Evolutionary conservation across 2,888 invertebrate species (phyloP).

Genomic region (Machimus atricapillus): DNA sequence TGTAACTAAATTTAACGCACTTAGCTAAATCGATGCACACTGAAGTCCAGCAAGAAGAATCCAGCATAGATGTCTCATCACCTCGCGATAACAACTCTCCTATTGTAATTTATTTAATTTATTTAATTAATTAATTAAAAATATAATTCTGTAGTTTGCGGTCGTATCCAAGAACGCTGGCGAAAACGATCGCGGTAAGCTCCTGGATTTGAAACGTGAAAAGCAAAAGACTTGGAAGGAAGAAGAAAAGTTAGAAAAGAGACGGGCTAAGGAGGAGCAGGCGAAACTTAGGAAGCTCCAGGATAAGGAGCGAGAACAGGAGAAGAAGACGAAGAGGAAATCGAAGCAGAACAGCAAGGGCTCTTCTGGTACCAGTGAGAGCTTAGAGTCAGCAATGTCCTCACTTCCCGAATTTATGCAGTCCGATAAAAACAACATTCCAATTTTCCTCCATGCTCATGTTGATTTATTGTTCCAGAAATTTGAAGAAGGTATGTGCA

Average conservation of each 20-base stretch:
- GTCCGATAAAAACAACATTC: constrained; percentile 82
- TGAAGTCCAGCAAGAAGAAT: constrained; percentile 68
- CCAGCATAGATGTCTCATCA: constrained; percentile 69
- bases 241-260: constrained; percentile 74
- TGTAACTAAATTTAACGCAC: constrained; percentile 44
- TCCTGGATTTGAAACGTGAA: constrained; percentile 68
- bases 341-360: constrained; percentile 57
- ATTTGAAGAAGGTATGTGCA: constrained; percentile 82
- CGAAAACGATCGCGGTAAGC: constrained; percentile 67
- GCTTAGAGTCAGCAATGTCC: constrained; percentile 50
- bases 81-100: constrained; percentile 72
- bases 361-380: constrained; percentile 55
- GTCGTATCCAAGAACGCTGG: constrained; percentile 65
- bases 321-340: constrained; percentile 67
- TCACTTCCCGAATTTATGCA: constrained; percentile 66
- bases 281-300: constrained; percentile 58
- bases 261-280: constrained; percentile 71
- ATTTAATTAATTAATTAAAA: not conserved
- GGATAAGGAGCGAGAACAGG: constrained; percentile 73
- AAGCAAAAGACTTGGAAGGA: constrained; percentile 72
- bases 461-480: constrained; percentile 93
- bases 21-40: constrained; percentile 51
- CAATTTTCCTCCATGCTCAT: constrained; percentile 90
- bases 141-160: constrained; percentile 60
- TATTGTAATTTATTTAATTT: constrained; percentile 58